Evolutionary conservation across 2,888 invertebrate species (phyloP), one percentile per base, ranked within the genome.

Genomic region (Scelioninae gen. 2): DNA sequence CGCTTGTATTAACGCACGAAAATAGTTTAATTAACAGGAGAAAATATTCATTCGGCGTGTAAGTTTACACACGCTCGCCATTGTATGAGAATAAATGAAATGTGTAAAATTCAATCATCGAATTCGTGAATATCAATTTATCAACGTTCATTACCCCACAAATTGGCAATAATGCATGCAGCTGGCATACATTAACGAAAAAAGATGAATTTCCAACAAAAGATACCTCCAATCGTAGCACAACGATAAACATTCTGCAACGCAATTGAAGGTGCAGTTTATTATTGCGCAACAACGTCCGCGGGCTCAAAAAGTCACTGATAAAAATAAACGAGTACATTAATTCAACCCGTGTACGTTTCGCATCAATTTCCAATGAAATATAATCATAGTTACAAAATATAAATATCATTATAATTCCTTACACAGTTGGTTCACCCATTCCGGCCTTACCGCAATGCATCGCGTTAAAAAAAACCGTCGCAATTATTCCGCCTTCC

Each of bases 71-170:
- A 6, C 25, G 25, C 25, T 3, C 25, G 25, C 25, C 4, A 3
- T 3, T 3, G 48, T 39, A 46, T 10, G 41, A 45, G 25, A 64
- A 71, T 64, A 71, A 64, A 61, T 60, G 48, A 69, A 69, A 61
- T 61, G 48, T 55, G 57, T 64, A 70, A 70, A 70, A 70, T 64
- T 63, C 64, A 63, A 39, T 58, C 64, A 39, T 52, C 61, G 57
- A 57, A 70, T 70, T 64, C 57, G 58, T 41, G 64, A 45, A 52
- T 70, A 71, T 71, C 65, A 50, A 71, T 71, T 65, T 65, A 71
- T 65, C 64, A 55, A 37, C 55, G 53, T 72, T 60, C 72, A 65
- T 72, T 72, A 53, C 43, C 60, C 46, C 48, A 50, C 65, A 72
- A 72, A 72, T 60, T 72, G 41, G 60, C 60, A 67, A 72, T 72